phyloP scores from a whole-genome alignment of 2,113 vertebrate species.

The Sporophila hypoxantha region DNA sequence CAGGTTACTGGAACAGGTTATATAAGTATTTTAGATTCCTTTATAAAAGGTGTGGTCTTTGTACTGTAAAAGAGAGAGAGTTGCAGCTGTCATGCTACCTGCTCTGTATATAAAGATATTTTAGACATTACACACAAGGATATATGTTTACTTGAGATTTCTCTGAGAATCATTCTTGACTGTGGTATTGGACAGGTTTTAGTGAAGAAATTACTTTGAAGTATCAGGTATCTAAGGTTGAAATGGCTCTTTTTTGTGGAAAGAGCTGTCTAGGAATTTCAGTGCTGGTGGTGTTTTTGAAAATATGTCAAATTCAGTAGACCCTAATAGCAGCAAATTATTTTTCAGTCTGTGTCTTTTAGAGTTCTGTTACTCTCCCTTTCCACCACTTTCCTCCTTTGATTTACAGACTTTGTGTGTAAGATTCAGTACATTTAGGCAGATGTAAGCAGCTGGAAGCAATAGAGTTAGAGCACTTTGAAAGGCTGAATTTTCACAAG shows the following conservation, averaged over 20 bases:
- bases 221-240: background rate
- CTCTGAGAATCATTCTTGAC: background rate
- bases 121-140: background rate
- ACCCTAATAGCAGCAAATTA: conserved; percentile 32
- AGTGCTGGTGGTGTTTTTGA: background rate
- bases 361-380: background rate
- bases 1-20: background rate
- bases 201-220: background rate
- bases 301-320: background rate
- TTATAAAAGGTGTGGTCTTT: background rate
- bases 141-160: background rate
- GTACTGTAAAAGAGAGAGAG: background rate
- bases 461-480: conserved; percentile 56
- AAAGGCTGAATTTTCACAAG: conserved; percentile 68
- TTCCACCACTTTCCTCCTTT: conserved; percentile 30
- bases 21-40: background rate
- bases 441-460: conserved; percentile 68
- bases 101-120: background rate
- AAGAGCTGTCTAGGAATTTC: conserved; percentile 1
- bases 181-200: background rate
- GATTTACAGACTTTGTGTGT: conserved; percentile 44
- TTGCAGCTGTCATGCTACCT: background rate
- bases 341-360: background rate
- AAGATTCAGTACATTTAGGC: conserved; percentile 31
- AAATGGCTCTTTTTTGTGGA: background rate